Base-by-base conservation (phyloP, 2,888 invertebrate species). In the Dysmachus trigonus region DNA sequence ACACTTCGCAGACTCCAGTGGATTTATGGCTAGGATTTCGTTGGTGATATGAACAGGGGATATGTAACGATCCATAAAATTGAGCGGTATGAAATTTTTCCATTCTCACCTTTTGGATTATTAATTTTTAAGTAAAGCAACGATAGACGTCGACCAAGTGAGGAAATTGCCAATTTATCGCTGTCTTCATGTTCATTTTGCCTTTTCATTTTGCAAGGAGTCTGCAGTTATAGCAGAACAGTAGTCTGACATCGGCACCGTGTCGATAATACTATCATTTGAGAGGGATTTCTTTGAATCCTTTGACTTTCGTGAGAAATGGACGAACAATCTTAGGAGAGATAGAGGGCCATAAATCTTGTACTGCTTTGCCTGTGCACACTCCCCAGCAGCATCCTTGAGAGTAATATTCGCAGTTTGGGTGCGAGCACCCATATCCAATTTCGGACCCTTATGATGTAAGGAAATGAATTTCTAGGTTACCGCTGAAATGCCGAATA, bases 361-460 rank as follows among this genome's bases (percentile, higher is more conserved):
- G 62, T 53, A 81, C 81, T 81, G 62, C 53, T 81, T 62, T 62
- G 53, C 35, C 81, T 53, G 81, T 62, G 33, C 33, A 81, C 81
- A 81, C 53, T 33, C 53, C 33, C 5, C 53, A 53, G n/a, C 10
- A 22, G 81, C 38, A 51, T 81, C 81, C 31, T 81, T 51, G 53
- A 62, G 33, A 31, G 33, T 62, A 81, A 81, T 81, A 81, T 81
- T 81, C 81, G 62, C 81, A 81, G 81, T 53, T 33, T 18, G 41
- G 81, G n/a, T n/a, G 47, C 81, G 1, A 53, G 4, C 62, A 77
- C 35, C 81, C 81, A 62, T 47, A 53, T 31, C 81, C 81, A 81
- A 81, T 81, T 81, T 81, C 62, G 35, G 81, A 31, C 31, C 81
- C 81, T 62, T 62, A 81, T 81, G 62, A 81, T 62, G 81, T 81